Evolutionary conservation across 2,113 vertebrate species (phyloP).

Genomic region (Phalacrocorax carbo): DNA sequence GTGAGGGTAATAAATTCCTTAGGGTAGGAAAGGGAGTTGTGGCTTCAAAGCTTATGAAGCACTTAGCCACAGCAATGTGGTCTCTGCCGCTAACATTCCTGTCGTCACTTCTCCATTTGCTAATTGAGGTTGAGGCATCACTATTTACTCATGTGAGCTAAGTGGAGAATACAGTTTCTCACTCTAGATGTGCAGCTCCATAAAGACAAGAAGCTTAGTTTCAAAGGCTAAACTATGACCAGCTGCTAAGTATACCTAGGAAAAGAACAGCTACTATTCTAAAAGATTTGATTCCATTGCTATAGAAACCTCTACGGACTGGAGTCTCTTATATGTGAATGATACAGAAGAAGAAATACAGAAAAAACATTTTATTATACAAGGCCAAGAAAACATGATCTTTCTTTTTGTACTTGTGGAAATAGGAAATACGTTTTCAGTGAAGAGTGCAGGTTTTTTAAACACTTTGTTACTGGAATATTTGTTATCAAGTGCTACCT

Average conservation of each 20-base stretch:
- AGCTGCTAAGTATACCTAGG: neutral
- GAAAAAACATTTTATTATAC: neutral
- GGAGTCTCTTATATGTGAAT: neutral
- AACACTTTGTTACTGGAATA: neutral
- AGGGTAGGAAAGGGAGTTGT: neutral
- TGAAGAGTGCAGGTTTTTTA: neutral
- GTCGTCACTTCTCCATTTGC: neutral
- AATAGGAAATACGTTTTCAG: neutral
- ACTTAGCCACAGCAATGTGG: neutral
- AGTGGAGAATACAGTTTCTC: neutral
- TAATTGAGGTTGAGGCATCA: neutral
- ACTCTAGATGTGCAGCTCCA: neutral
- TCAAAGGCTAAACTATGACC: neutral
- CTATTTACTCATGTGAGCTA: neutral
- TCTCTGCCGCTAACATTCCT: neutral
- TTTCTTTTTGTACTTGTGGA: neutral
- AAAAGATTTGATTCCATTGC: conserved; percentile 33
- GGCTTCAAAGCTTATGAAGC: neutral
- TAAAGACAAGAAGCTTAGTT: neutral
- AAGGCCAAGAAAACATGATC: neutral
- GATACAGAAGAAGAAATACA: neutral
- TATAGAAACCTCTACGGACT: conserved; percentile 42
- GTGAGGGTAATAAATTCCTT: neutral
- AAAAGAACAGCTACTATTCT: conserved; percentile 14
- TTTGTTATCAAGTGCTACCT: neutral